phyloP scores from a whole-genome alignment of 2,113 vertebrate genomes.

The Hipposideros armiger region DNA sequence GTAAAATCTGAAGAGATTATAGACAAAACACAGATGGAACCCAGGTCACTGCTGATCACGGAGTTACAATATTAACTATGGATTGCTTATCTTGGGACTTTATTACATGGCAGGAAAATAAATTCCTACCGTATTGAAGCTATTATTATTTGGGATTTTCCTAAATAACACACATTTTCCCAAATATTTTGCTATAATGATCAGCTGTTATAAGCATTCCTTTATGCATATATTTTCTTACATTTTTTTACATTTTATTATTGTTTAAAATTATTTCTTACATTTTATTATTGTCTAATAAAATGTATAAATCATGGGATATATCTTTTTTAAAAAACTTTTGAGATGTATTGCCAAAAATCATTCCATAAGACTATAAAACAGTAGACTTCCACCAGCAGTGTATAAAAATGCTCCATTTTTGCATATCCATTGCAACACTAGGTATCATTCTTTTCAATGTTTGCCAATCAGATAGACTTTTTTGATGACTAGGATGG shows the following conservation, averaged over 20 bases:
- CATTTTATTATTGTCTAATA: neutral
- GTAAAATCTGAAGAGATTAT: neutral
- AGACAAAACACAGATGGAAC: neutral
- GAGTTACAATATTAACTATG: neutral
- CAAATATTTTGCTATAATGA: slow-evolving; percentile 12
- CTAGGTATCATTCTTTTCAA: neutral
- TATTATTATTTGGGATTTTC: neutral
- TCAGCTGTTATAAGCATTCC: neutral
- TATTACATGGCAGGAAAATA: neutral
- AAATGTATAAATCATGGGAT: neutral
- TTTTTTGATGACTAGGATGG: neutral
- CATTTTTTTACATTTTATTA: too few relatives aligned
- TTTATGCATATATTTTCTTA: neutral
- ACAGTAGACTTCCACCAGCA: neutral
- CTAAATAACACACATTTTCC: neutral
- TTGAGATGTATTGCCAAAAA: neutral
- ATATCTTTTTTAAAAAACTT: neutral
- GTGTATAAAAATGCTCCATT: neutral
- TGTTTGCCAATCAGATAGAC: neutral
- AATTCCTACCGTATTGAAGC: slow-evolving; percentile 1
- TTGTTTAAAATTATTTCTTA: neutral
- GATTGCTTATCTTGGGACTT: neutral
- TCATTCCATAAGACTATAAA: neutral
- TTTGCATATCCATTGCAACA: neutral
- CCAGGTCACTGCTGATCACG: neutral